These are phyloP conservation scores for Drosophila pseudotalamancana DNA, from an alignment of 2,888 invertebrate species.

Conservation along the genomic window DNA sequence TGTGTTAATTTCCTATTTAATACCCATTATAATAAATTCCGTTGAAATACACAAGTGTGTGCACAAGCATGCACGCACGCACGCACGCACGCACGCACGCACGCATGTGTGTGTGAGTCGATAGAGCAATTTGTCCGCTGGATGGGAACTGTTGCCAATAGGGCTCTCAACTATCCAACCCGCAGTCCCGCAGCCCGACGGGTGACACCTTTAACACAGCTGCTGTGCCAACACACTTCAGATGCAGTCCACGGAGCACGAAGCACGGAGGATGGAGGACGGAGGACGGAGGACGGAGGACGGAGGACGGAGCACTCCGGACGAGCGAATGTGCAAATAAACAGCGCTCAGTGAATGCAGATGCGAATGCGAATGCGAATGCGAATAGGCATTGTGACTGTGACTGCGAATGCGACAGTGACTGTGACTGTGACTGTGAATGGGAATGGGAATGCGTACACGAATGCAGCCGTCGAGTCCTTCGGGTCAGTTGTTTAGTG, in stretches of 20 bases:
- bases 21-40: too few relatives aligned
- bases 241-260: conserved; percentile 4
- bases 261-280: too few relatives aligned
- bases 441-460: conserved; percentile 23
- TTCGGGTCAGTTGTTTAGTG: conserved; percentile 60
- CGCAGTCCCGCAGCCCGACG: conserved; percentile 1
- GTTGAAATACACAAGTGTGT: neutral
- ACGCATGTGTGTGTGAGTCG: neutral
- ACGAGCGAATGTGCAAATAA: conserved; percentile 47
- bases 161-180: conserved; percentile 10
- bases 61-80: neutral
- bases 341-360: conserved; percentile 24
- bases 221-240: conserved; percentile 40
- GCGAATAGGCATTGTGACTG: conserved; percentile 15
- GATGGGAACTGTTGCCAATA: conserved; percentile 26
- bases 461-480: conserved; percentile 39
- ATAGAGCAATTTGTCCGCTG: conserved; percentile 20
- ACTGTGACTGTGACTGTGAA: neutral
- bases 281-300: neutral
- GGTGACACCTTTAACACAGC: conserved; percentile 47
- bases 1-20: too few relatives aligned
- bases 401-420: neutral
- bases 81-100: neutral
- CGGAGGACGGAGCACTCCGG: conserved; percentile 5
- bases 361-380: conserved; percentile 17